phyloP scores from a whole-genome alignment of 2,113 vertebrate species.

The Seriola aureovittata region DNA sequence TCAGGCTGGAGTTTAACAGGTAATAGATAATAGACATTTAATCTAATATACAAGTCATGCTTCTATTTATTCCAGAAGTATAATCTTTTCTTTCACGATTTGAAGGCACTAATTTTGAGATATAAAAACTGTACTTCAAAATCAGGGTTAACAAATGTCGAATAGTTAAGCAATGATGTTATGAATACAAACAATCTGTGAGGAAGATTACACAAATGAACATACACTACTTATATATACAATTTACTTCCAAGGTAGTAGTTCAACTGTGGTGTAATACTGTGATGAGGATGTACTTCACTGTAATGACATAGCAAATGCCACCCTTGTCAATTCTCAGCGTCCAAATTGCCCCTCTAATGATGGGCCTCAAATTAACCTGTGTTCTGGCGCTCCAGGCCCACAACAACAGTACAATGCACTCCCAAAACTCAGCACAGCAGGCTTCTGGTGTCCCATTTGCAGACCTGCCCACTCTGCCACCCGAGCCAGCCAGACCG shows the following conservation, averaged over 20 bases:
- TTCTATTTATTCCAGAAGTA: background rate
- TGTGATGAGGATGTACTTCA: conserved; percentile 13
- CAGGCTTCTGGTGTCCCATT: conserved; percentile 42
- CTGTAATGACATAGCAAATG: conserved; percentile 45
- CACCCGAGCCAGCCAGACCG: conserved; percentile 31
- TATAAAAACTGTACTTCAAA: background rate
- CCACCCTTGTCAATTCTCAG: conserved; percentile 59
- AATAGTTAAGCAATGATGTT: background rate
- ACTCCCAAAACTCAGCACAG: conserved; percentile 63
- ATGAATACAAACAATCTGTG: background rate
- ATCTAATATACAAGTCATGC: background rate
- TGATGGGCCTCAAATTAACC: conserved; percentile 68
- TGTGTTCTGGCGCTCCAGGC: conserved; percentile 42
- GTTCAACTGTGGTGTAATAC: background rate
- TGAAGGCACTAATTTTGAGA: background rate
- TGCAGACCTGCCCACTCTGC: conserved; percentile 40
- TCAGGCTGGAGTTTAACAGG: background rate
- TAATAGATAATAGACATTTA: background rate
- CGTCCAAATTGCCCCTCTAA: conserved; percentile 60
- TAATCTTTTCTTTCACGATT: background rate
- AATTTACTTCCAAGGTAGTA: background rate
- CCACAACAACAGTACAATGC: conserved; percentile 52
- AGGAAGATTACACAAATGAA: background rate
- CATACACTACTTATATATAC: background rate
- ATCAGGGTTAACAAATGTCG: background rate